phyloP scores from a whole-genome alignment of 1,140 invertebrate genomes.

The Zaprionus camerounensis region DNA sequence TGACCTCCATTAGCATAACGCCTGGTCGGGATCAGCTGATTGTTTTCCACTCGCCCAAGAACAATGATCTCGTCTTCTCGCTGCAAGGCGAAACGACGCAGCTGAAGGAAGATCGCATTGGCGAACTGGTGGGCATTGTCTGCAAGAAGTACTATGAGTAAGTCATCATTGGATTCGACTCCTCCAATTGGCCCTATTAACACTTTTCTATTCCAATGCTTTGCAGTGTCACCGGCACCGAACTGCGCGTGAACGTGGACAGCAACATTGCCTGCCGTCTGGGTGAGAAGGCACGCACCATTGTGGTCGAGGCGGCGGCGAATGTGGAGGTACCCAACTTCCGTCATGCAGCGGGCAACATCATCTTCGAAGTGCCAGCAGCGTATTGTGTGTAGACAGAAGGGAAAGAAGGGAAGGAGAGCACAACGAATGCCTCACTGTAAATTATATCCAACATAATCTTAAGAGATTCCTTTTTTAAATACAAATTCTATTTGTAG shows the following conservation, averaged over 20 bases:
- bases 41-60: constrained; percentile 94
- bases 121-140: constrained; percentile 95
- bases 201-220: not conserved
- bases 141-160: constrained; percentile 90
- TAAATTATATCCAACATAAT: constrained; percentile 56
- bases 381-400: constrained; percentile 70
- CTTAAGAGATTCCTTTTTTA: constrained; percentile 25
- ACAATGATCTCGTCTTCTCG: constrained; percentile 95
- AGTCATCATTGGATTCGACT: constrained; percentile 79
- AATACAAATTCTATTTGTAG: constrained; percentile 15
- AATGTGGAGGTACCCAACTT: constrained; percentile 79
- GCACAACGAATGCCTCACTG: constrained; percentile 29
- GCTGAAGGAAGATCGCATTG: constrained; percentile 89
- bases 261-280: constrained; percentile 72
- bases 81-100: constrained; percentile 84
- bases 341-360: constrained; percentile 66
- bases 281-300: constrained; percentile 71
- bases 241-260: constrained; percentile 79
- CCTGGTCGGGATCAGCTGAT: constrained; percentile 94
- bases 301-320: constrained; percentile 71
- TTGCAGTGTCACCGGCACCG: constrained; percentile 64
- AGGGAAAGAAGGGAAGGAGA: not conserved
- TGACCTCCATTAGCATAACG: constrained; percentile 93
- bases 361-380: constrained; percentile 82
- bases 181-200: not conserved